Evolutionary conservation across 2,888 invertebrate genomes (phyloP).

Genomic region (Podabrus alpinus): DNA sequence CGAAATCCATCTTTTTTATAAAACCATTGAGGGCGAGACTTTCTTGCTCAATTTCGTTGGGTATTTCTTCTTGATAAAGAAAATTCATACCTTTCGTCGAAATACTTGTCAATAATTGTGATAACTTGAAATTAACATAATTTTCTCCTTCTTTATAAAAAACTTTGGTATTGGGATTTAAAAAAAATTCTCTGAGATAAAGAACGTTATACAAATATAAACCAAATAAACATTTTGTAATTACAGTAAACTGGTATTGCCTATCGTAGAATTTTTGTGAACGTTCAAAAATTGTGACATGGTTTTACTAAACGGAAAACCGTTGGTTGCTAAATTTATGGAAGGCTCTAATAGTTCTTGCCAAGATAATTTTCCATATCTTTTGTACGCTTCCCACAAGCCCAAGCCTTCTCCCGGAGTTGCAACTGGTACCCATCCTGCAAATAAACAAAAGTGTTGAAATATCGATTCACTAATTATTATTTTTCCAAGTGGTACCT

Average conservation of each 20-base stretch:
- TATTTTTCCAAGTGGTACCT: conserved; percentile 40
- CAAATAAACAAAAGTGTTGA: conserved; percentile 12
- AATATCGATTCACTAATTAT: not conserved
- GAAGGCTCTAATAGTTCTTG: conserved; percentile 75
- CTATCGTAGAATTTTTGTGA: conserved; percentile 27
- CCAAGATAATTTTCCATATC: conserved; percentile 81
- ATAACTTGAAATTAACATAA: conserved; percentile 56
- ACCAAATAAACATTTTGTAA: not conserved
- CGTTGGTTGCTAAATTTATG: conserved; percentile 74
- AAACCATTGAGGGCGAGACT: conserved; percentile 67
- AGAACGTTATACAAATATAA: not conserved
- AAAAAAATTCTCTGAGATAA: conserved; percentile 44
- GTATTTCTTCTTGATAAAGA: conserved; percentile 62
- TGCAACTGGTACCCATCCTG: conserved; percentile 74
- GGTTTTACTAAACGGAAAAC: conserved; percentile 66
- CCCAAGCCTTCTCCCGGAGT: conserved; percentile 90
- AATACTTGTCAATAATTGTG: conserved; percentile 59
- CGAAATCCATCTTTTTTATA: conserved; percentile 76
- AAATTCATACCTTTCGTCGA: conserved; percentile 59
- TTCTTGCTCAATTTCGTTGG: conserved; percentile 49
- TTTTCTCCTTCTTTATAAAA: conserved; percentile 53
- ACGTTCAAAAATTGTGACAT: conserved; percentile 41
- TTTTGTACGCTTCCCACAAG: conserved; percentile 75
- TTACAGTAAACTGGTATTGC: conserved; percentile 52
- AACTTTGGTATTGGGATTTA: conserved; percentile 52